Evolutionary conservation across 2,797 vertebrate genomes (phyloP).

Genomic region (Amniataba percoides): DNA sequence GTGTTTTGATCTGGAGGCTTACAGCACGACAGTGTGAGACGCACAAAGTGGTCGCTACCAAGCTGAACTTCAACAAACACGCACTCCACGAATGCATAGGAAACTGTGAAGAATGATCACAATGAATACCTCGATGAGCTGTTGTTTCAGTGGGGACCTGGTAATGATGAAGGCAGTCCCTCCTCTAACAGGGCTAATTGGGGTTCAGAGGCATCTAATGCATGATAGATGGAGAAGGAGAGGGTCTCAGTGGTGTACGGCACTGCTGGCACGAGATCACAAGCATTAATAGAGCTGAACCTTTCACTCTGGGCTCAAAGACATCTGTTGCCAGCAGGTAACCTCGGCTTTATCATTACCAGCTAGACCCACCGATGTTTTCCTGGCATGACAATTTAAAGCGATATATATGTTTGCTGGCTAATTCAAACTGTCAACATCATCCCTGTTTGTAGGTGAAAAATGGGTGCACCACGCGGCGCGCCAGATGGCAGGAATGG

Average conservation of each 20-base stretch:
- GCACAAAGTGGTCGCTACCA: slow-evolving; percentile 48
- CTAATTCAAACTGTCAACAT: slow-evolving; percentile 85
- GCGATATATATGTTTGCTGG: slow-evolving; percentile 82
- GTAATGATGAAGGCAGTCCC: slow-evolving; percentile 73
- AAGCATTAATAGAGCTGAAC: slow-evolving; percentile 82
- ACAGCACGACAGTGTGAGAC: slow-evolving; percentile 43
- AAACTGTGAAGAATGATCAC: slow-evolving; percentile 64
- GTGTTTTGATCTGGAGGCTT: slow-evolving; percentile 53
- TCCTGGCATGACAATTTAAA: slow-evolving; percentile 81
- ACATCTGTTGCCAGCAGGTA: slow-evolving; percentile 87
- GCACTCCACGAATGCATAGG: slow-evolving; percentile 40
- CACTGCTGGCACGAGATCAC: slow-evolving; percentile 82
- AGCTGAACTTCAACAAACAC: slow-evolving; percentile 55
- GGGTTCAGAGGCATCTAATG: slow-evolving; percentile 78
- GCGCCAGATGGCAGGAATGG: slow-evolving; percentile 85
- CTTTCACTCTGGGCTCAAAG: slow-evolving; percentile 80
- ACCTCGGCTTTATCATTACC: slow-evolving; percentile 80
- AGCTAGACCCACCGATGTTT: slow-evolving; percentile 77
- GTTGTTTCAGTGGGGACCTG: slow-evolving; percentile 66
- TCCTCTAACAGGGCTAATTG: slow-evolving; percentile 79
- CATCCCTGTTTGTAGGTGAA: slow-evolving; percentile 84
- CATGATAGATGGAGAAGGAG: slow-evolving; percentile 79
- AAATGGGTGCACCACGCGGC: slow-evolving; percentile 83
- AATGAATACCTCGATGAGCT: slow-evolving; percentile 47
- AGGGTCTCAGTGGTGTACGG: slow-evolving; percentile 70